Conservation (phyloP, 2,113 vertebrate genomes). For the Dipodomys stephensi region DNA sequence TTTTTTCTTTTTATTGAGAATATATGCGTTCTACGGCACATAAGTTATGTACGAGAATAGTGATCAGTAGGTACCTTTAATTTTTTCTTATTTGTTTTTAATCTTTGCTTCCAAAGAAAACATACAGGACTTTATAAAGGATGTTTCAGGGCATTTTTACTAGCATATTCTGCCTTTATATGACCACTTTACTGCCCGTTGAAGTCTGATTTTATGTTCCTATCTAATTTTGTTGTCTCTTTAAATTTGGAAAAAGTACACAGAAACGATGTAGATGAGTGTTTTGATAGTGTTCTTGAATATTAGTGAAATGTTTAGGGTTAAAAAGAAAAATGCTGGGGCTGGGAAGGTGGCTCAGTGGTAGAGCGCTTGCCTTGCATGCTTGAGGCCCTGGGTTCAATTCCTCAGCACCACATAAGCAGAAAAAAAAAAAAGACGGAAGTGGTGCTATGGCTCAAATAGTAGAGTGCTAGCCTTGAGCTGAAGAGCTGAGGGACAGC, state of each 20-base stretch:
- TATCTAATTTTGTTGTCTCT: neutral
- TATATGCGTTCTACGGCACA: neutral
- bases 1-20: slow-evolving; percentile 17
- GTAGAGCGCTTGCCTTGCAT: no score
- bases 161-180: neutral
- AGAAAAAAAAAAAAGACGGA: no score
- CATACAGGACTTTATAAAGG: neutral
- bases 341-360: no score
- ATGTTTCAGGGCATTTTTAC: neutral
- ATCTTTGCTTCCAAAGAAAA: neutral
- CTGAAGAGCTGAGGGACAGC: no score
- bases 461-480: no score
- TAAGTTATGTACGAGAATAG: neutral
- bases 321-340: neutral
- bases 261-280: neutral
- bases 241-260: neutral
- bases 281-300: slow-evolving; percentile 2
- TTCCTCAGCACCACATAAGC: no score
- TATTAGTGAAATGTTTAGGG: neutral
- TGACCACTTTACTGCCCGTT: neutral
- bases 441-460: no score
- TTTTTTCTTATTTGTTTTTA: neutral
- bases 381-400: no score
- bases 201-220: neutral
- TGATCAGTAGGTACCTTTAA: neutral